Evolutionary conservation across 2,113 vertebrate species (phyloP).

Genomic region (Odontesthes bonariensis): DNA sequence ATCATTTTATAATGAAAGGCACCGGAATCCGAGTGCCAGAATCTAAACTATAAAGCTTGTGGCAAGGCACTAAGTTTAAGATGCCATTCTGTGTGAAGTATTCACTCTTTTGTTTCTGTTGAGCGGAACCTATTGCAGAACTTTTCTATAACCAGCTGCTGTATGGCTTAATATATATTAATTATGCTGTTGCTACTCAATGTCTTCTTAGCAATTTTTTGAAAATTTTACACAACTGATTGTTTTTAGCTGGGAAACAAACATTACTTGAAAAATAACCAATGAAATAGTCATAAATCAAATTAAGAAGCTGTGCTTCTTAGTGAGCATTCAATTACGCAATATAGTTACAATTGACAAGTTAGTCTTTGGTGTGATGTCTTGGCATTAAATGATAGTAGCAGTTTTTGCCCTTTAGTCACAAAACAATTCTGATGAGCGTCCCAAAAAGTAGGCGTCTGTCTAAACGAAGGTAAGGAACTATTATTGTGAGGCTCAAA

Average conservation of each 20-base stretch:
- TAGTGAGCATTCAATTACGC: constrained; percentile 48
- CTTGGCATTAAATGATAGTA: constrained; percentile 69
- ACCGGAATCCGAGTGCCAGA: constrained; percentile 70
- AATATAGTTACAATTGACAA: constrained; percentile 48
- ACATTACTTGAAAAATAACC: constrained; percentile 60
- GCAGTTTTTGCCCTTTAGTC: constrained; percentile 48
- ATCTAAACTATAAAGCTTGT: constrained; percentile 72
- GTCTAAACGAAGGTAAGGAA: constrained; percentile 35
- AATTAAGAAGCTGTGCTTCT: constrained; percentile 47
- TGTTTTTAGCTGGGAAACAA: constrained; percentile 67
- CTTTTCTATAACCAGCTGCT: constrained; percentile 51
- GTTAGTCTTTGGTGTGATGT: constrained; percentile 76
- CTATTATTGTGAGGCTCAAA: constrained; percentile 25
- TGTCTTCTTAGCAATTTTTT: constrained; percentile 42
- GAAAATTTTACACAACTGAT: constrained; percentile 67
- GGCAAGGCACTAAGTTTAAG: constrained; percentile 81
- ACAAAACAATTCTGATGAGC: constrained; percentile 22
- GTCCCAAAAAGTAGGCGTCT: constrained; percentile 14
- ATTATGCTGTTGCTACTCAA: constrained; percentile 47
- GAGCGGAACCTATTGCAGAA: constrained; percentile 73
- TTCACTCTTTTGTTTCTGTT: constrained; percentile 59
- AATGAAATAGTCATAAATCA: constrained; percentile 46
- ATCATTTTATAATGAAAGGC: constrained; percentile 64
- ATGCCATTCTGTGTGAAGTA: constrained; percentile 67
- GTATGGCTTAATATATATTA: constrained; percentile 74